These are phyloP conservation scores for Ibycter americanus DNA, from an alignment of 2,797 vertebrate genomes.

Conservation along the genomic window DNA sequence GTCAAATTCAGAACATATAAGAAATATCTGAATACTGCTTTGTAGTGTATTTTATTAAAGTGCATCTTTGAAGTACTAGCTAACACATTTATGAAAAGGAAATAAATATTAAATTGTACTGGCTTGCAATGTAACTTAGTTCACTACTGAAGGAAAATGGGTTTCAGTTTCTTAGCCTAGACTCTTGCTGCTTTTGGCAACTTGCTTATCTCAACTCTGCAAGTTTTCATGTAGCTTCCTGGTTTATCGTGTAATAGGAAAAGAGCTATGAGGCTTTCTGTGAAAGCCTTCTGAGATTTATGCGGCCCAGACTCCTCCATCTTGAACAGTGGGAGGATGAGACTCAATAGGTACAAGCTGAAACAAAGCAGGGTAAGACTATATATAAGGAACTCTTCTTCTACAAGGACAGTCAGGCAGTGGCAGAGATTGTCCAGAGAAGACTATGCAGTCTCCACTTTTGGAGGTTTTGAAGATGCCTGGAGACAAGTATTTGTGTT, in stretches of 20 bases:
- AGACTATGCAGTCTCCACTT: background rate
- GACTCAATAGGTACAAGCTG: background rate
- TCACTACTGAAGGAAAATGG: rapidly evolving
- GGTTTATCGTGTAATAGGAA: background rate
- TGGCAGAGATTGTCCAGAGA: background rate
- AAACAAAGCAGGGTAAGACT: background rate
- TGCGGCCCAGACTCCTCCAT: background rate
- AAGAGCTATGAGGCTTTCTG: background rate
- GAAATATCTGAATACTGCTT: background rate
- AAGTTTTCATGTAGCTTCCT: background rate
- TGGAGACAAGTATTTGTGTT: background rate
- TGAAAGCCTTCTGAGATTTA: background rate
- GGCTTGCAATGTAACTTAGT: background rate
- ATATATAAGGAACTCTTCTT: background rate
- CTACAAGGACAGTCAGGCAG: background rate
- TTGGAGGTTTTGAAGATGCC: background rate
- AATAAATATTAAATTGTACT: background rate
- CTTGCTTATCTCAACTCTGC: background rate
- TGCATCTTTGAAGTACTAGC: background rate
- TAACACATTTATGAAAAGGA: background rate
- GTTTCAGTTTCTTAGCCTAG: background rate
- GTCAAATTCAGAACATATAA: background rate
- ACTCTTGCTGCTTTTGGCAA: background rate
- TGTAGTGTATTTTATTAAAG: background rate
- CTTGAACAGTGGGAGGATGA: background rate